Conservation (phyloP, 2,888 invertebrate genomes). For the Hypolimnas misippus region DNA sequence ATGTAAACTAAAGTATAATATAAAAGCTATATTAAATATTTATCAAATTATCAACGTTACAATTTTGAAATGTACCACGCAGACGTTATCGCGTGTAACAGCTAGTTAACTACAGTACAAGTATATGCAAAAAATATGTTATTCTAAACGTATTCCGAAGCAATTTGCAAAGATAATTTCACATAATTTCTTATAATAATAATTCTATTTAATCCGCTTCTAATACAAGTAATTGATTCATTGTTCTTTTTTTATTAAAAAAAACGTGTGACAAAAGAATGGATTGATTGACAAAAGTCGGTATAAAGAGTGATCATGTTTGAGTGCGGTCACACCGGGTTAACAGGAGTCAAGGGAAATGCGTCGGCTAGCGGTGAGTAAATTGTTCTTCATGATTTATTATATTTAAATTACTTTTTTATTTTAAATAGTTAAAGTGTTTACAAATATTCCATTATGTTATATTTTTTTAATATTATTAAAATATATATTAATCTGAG, state of each 20-base stretch:
- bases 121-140: background rate
- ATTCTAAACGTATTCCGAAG: background rate
- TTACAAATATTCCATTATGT: too few species aligned
- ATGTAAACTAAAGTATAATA: too few species aligned
- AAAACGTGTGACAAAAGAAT: conserved; percentile 23
- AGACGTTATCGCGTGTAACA: too few species aligned
- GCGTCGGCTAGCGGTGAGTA: conserved; percentile 28
- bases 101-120: too few species aligned
- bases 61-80: too few species aligned
- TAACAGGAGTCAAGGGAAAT: conserved; percentile 20
- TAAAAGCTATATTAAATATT: too few species aligned
- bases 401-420: too few species aligned
- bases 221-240: conserved; percentile 30
- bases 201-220: conserved; percentile 17
- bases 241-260: conserved; percentile 35
- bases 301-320: conserved; percentile 24
- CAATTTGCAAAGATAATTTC: conserved; percentile 21
- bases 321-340: conserved; percentile 2
- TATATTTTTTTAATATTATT: too few species aligned
- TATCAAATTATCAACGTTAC: too few species aligned
- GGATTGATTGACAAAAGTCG: conserved; percentile 24
- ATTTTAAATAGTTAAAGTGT: too few species aligned
- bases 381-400: too few species aligned
- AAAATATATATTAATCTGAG: too few species aligned
- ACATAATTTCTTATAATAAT: conserved; percentile 26